Evolutionary conservation across 2,797 vertebrate species (phyloP).

Genomic region (Merluccius polli): DNA sequence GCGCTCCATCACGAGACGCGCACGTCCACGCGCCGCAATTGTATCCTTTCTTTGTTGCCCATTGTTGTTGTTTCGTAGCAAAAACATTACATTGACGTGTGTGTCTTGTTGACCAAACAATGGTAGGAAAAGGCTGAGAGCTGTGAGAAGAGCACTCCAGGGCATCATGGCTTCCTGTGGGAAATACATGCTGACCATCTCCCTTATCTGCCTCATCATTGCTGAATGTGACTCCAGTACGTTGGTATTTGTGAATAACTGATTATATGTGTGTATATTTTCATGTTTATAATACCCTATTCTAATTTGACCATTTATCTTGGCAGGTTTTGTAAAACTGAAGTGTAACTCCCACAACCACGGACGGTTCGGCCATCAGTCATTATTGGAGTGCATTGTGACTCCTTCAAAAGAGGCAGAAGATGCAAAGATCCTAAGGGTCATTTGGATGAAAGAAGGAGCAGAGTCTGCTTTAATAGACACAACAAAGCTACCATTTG

Average conservation of each 20-base stretch:
- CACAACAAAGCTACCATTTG: fast-evolving
- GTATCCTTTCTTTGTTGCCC: too few species aligned
- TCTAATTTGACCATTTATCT: not conserved
- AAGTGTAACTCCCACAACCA: fast-evolving
- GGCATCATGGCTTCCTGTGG: too few species aligned
- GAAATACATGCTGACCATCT: too few species aligned
- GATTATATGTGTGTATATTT: not conserved
- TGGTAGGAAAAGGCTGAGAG: too few species aligned
- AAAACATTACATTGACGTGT: too few species aligned
- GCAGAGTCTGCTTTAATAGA: fast-evolving
- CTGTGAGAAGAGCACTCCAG: too few species aligned
- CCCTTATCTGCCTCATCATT: fast-evolving
- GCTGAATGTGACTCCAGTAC: constrained; percentile 11
- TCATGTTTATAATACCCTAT: not conserved
- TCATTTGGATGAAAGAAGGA: constrained; percentile 39
- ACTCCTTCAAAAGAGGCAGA: fast-evolving
- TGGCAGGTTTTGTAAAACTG: constrained; percentile 23
- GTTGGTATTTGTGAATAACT: not conserved
- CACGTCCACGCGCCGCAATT: too few species aligned
- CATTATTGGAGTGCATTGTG: constrained; percentile 46
- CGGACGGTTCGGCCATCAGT: constrained; percentile 22
- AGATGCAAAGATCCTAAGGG: fast-evolving
- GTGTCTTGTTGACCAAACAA: too few species aligned
- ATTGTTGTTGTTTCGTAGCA: too few species aligned
- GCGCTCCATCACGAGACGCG: too few species aligned